Percentiles rank a stretch among this genome's conserved stretches.
phyloP scores from a whole-genome alignment of 2,113 vertebrate genomes.

The Silurus glanis region DNA sequence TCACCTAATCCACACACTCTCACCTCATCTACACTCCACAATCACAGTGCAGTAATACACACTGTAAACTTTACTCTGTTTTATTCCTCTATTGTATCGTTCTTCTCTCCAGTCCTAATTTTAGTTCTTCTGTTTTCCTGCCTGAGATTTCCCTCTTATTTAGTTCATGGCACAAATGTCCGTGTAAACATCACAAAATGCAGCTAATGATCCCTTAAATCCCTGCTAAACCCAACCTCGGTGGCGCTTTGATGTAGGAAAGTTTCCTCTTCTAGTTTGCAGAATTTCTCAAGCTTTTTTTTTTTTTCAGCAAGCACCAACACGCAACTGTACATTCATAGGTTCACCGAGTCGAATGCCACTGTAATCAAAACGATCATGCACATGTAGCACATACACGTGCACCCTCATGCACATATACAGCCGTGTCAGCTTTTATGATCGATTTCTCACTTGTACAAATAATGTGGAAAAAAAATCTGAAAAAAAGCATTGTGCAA shows the following conservation, averaged over 20 bases:
- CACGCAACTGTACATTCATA: neutral
- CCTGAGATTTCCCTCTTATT: conserved; percentile 17
- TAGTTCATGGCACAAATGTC: neutral
- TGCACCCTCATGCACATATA: neutral
- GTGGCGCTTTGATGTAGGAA: neutral
- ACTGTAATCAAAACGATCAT: neutral
- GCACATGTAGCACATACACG: conserved; percentile 4
- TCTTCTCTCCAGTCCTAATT: conserved; percentile 20
- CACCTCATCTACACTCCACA: neutral
- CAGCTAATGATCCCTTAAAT: neutral
- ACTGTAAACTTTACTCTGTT: neutral
- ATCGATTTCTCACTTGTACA: neutral
- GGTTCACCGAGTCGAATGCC: too few species aligned
- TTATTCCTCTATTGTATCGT: too few species aligned
- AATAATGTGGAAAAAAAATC: neutral
- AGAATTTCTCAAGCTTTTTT: neutral
- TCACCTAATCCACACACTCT: neutral
- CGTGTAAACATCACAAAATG: neutral
- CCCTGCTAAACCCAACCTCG: neutral
- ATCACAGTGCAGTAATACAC: neutral
- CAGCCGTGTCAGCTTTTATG: neutral
- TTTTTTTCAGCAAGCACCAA: neutral
- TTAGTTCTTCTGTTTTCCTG: conserved; percentile 45
- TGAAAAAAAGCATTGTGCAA: neutral
- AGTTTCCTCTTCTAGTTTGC: neutral